A percentile compares a stretch with the other conserved stretches of the same genome.
phyloP scores from a whole-genome alignment of 2,888 invertebrate species.

The Sinhomidia bicolor region DNA sequence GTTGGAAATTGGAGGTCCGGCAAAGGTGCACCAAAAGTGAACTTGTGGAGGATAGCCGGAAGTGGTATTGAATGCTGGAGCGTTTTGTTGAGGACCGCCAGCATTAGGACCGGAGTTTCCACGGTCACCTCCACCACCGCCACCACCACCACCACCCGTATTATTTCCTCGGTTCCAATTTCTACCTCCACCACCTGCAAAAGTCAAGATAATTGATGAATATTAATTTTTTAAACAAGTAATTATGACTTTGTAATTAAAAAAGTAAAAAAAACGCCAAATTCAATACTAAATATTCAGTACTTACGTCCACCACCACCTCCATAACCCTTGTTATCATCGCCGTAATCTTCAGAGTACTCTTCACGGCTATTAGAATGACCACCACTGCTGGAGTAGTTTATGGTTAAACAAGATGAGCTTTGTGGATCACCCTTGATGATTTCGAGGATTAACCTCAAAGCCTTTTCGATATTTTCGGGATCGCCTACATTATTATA shows the following conservation, averaged over 20 bases:
- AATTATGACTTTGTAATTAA: too few species aligned
- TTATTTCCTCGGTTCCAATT: conserved; percentile 67
- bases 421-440: conserved; percentile 80
- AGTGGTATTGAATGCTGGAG: conserved; percentile 75
- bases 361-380: conserved; percentile 75
- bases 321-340: conserved; percentile 77
- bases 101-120: conserved; percentile 69
- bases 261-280: background rate
- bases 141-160: conserved; percentile 64
- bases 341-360: conserved; percentile 77
- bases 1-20: conserved; percentile 80
- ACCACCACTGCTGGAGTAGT: conserved; percentile 77
- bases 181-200: conserved; percentile 59
- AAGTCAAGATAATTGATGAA: background rate
- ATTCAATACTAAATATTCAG: too few species aligned
- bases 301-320: conserved; percentile 66
- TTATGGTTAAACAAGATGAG: conserved; percentile 79
- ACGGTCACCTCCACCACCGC: conserved; percentile 68
- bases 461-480: conserved; percentile 79
- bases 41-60: conserved; percentile 80
- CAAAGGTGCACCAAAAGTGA: conserved; percentile 80
- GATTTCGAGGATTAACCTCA: conserved; percentile 79
- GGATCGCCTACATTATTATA: conserved; percentile 78
- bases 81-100: conserved; percentile 71
- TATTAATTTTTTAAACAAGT: background rate